A percentile compares a stretch with the other conserved stretches of the same genome.
phyloP scores from a whole-genome alignment of 1,140 invertebrate genomes.

The Parapsyche elsis region DNA sequence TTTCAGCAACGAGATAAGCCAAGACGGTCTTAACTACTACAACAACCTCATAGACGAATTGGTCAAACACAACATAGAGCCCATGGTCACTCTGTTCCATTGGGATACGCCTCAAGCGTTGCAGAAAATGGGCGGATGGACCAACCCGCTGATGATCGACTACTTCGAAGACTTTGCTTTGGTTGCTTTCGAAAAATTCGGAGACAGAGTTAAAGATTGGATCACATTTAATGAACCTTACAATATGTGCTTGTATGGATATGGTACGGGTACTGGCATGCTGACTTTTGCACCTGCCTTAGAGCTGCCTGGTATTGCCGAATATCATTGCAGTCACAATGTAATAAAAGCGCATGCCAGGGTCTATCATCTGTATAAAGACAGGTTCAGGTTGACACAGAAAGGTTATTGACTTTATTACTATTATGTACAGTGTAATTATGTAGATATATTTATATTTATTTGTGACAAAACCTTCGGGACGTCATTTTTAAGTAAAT shows the following conservation, averaged over 20 bases:
- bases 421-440: too few relatives aligned
- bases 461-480: too few relatives aligned
- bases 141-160: constrained; percentile 59
- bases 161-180: constrained; percentile 65
- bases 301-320: constrained; percentile 59
- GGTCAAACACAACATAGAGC: constrained; percentile 62
- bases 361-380: constrained; percentile 64
- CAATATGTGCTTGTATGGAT: constrained; percentile 55
- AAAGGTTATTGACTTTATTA: too few relatives aligned
- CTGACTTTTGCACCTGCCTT: constrained; percentile 51
- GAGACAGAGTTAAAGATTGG: constrained; percentile 60
- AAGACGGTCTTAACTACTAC: constrained; percentile 55
- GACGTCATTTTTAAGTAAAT: too few relatives aligned
- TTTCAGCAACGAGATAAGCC: constrained; percentile 50
- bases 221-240: constrained; percentile 61
- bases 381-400: constrained; percentile 59
- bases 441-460: too few relatives aligned
- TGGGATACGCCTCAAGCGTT: constrained; percentile 58
- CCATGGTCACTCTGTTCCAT: constrained; percentile 58
- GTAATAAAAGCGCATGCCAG: constrained; percentile 68
- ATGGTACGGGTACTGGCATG: constrained; percentile 49
- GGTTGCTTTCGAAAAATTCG: constrained; percentile 61
- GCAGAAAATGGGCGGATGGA: constrained; percentile 54
- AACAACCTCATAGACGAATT: constrained; percentile 61
- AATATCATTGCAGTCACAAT: constrained; percentile 68